phyloP scores from a whole-genome alignment of 1,140 invertebrate genomes.

The Cryptotermes secundus region DNA sequence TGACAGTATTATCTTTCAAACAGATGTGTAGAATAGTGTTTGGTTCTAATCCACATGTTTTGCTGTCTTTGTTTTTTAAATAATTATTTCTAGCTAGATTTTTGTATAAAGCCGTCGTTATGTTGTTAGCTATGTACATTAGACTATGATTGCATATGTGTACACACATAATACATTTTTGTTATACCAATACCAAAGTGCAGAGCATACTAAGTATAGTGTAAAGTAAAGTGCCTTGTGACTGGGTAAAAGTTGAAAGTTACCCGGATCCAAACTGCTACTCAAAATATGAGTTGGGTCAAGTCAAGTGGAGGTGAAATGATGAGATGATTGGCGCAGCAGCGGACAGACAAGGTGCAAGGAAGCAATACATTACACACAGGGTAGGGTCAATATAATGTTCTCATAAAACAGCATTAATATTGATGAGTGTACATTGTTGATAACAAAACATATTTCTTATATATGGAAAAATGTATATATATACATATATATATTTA shows the following conservation, averaged over 20 bases:
- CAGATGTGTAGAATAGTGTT: conserved; percentile 31
- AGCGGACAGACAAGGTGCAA: conserved; percentile 24
- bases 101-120: conserved; percentile 28
- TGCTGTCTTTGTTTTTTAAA: conserved; percentile 30
- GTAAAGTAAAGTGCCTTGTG: conserved; percentile 36
- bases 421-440: background rate
- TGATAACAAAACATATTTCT: conserved; percentile 13
- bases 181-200: conserved; percentile 35
- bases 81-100: conserved; percentile 29
- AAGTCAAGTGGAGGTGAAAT: conserved; percentile 15
- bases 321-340: conserved; percentile 21
- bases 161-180: conserved; percentile 18
- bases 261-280: conserved; percentile 30
- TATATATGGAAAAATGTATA: conserved; percentile 6
- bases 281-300: conserved; percentile 28
- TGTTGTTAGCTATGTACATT: conserved; percentile 23
- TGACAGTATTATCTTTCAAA: conserved; percentile 37
- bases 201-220: conserved; percentile 34
- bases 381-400: conserved; percentile 7
- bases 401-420: conserved; percentile 25
- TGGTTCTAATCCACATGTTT: conserved; percentile 32
- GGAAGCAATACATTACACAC: conserved; percentile 32
- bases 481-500: too few relatives aligned
- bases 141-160: conserved; percentile 18
- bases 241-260: conserved; percentile 32